Conservation (phyloP, 2,113 vertebrate genomes). For the Hirundichthys speculiger region DNA sequence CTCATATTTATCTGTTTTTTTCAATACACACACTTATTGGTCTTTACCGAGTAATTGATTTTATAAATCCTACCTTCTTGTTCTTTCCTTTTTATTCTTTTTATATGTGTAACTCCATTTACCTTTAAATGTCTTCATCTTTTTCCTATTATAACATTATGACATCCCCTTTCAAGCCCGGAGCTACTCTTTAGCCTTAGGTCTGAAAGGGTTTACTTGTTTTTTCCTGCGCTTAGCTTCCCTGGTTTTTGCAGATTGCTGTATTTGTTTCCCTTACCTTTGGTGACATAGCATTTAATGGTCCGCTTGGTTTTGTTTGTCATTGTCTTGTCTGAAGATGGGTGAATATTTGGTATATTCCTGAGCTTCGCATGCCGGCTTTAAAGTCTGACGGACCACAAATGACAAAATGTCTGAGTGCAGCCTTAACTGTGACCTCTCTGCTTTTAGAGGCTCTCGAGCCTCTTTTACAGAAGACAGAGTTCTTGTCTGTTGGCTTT, state of each 20-base stretch:
- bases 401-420: constrained; percentile 40
- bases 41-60: constrained; percentile 43
- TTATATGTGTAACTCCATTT: not conserved
- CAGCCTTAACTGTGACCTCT: constrained; percentile 32
- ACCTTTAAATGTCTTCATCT: constrained; percentile 14
- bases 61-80: constrained; percentile 13
- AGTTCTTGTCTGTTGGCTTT: constrained; percentile 60
- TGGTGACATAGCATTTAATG: constrained; percentile 45
- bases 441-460: constrained; percentile 59
- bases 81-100: constrained; percentile 10
- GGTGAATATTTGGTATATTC: constrained; percentile 9
- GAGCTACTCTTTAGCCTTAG: too few species aligned
- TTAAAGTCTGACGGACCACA: constrained; percentile 39
- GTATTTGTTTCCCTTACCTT: constrained; percentile 9
- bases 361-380: constrained; percentile 15
- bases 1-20: constrained; percentile 26
- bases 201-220: not conserved
- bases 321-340: constrained; percentile 48
- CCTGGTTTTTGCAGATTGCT: not conserved
- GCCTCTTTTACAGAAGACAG: constrained; percentile 49
- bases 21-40: constrained; percentile 17
- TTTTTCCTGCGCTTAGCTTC: constrained; percentile 1
- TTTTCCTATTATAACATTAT: not conserved
- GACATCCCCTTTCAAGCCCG: too few species aligned
- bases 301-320: constrained; percentile 51